Percentiles rank a stretch among this genome's conserved stretches.
Conservation (phyloP, 1,140 invertebrate species). For the Riptortus pedestris region DNA sequence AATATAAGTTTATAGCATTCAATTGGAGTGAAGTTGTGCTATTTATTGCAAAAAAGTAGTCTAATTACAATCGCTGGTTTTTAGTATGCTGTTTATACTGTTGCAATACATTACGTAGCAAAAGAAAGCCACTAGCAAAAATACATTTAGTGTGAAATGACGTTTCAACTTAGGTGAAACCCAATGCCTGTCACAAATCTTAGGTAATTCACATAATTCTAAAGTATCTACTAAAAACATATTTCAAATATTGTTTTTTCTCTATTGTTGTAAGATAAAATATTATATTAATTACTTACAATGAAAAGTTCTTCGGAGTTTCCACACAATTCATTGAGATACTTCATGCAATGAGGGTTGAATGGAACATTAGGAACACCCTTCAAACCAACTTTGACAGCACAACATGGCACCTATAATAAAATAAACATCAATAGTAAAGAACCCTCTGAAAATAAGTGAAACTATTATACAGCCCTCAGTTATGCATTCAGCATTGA, state of each 20-base stretch:
- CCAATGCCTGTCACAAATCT: neutral
- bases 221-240: neutral
- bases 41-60: no score
- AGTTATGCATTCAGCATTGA: no score
- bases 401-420: slow-evolving; percentile 10
- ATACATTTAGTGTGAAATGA: neutral
- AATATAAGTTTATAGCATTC: no score
- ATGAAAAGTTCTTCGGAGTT: neutral
- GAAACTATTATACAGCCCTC: neutral
- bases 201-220: neutral
- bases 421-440: neutral
- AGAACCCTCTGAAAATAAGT: neutral
- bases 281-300: neutral
- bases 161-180: neutral
- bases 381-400: slow-evolving; percentile 18
- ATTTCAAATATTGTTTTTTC: neutral
- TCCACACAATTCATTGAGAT: slow-evolving; percentile 3
- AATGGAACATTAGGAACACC: slow-evolving; percentile 3
- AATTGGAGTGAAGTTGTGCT: no score
- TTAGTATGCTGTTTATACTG: no score
- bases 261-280: neutral
- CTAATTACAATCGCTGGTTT: no score
- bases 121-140: no score
- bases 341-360: neutral
- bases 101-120: no score